These are phyloP conservation scores for Anoplius nigerrimus DNA, from an alignment of 2,888 invertebrate species.

Conservation along the genomic window DNA sequence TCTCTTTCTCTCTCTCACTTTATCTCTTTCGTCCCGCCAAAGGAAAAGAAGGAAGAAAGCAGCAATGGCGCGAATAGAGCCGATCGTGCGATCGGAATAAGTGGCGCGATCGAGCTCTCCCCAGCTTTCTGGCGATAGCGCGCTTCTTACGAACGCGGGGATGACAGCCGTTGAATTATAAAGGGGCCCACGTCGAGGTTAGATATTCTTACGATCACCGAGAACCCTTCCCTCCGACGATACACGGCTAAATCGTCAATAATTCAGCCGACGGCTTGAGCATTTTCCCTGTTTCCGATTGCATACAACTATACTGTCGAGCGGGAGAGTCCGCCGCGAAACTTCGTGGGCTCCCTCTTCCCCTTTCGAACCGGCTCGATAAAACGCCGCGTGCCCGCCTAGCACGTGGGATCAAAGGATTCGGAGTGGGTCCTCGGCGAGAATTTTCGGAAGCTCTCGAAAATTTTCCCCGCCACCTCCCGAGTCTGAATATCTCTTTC, in stretches of 20 bases:
- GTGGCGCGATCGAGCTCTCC: conserved; percentile 55
- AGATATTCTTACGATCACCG: conserved; percentile 70
- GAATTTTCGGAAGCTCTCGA: too few species aligned
- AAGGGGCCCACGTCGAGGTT: conserved; percentile 61
- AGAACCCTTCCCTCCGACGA: conserved; percentile 62
- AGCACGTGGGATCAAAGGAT: too few species aligned
- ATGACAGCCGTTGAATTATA: conserved; percentile 70
- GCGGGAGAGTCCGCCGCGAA: background rate
- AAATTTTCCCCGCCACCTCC: too few species aligned
- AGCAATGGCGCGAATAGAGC: conserved; percentile 31
- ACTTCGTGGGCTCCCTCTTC: too few species aligned
- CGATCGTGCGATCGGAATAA: conserved; percentile 52
- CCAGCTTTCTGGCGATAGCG: conserved; percentile 53
- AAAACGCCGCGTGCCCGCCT: background rate
- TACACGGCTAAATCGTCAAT: conserved; percentile 65
- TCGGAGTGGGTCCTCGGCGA: too few species aligned
- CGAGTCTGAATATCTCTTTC: too few species aligned
- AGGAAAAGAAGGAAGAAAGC: background rate
- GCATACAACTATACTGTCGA: conserved; percentile 51
- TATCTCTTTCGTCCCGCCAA: background rate
- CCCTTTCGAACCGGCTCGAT: background rate
- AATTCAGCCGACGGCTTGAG: conserved; percentile 60
- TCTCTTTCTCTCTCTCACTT: background rate
- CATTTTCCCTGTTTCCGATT: conserved; percentile 63
- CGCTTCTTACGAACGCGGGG: conserved; percentile 57